Evolutionary conservation across 2,888 invertebrate species (phyloP), one percentile per base, ranked within the genome.

Genomic region (Netelia virgata): DNA sequence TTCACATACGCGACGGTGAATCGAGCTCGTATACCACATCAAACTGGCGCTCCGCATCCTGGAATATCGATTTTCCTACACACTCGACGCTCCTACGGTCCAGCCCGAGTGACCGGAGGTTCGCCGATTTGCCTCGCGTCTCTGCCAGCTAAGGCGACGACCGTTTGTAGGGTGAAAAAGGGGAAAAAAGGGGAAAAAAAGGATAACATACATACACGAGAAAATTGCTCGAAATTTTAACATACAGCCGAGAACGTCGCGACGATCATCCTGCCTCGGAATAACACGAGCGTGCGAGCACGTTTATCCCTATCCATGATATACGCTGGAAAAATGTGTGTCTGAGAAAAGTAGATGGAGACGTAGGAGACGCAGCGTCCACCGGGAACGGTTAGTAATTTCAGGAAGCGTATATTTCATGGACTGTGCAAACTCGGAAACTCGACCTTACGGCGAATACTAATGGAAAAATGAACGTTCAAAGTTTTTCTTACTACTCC

Each of bases 401-500:
- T 84, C 86, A 82, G 72, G 82, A 79, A 76, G 86, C 73, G 80
- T 86, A 85, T 82, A 86, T 86, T 86, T 84, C 84, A 79, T 76
- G 83, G 83, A 84, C 77, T 73, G 80, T 80, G 83, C 81, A 83
- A 86, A 87, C 83, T 84, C 82, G 64, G 64, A 84, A 87, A 87
- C 84, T 87, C 82, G 82, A 87, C 82, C 86, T 72, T 73, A 74
- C 82, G 66, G 64, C 76, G 85, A 86, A 87, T 88, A 85, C 87
- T 90, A 89, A 89, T 90, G 88, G 88, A 89, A 90, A 89, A 89
- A 89, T 89, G 89, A 90, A 89, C 88, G 88, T 84, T 82, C 83
- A 84, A 88, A 88, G 84, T 89, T 89, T 88, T 86, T 82, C 81
- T 76, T 82, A 74, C 72, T 80, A 82, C 70, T 74, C 82, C 84